Evolutionary conservation across 2,113 vertebrate species (phyloP), one percentile per base, ranked within the genome.

Genomic region (Stigmatopora nigra): DNA sequence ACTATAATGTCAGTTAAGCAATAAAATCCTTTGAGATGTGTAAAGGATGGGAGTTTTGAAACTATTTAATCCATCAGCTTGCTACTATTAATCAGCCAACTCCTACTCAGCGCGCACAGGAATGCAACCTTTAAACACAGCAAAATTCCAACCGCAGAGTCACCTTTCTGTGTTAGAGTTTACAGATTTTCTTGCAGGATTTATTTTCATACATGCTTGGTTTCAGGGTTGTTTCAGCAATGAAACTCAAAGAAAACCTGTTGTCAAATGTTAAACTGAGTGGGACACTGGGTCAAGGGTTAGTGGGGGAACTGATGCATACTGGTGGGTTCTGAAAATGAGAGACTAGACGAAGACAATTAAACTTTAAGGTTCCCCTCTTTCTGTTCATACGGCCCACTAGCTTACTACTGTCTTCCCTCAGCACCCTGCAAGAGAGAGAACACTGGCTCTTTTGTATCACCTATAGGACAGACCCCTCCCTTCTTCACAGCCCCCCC

Each of bases 41-140:
- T 38, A 38, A 83, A 85, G 85, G 84, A 85, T 79, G 67, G 55
- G 67, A 72, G 79, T 73, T 78, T 84, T 90, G 80, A 78, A 85
- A 88, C 89, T 82, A 89, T 82, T 90, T 82, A 78, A 85, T 87
- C 89, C 81, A 89, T 82, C 89, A 89, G 80, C 89, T 88, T 77
- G 87, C 86, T 89, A 90, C 82, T 86, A 91, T 74, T 91, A 88
- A 89, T 81, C 83, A 88, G 87, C 49, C 77, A 61, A 89, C 84
- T 83, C 80, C 68, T 25, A 79, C 74, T 80, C 71, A 94, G 76
- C 90, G 91, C 94, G 92, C 65, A 86, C 76, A 91, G 91, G 94
- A 95, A 98, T 97, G 93, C 88, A 85, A 90, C 77, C 72, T 84
- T 88, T 86, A 84, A 71, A 80, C 73, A 73, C 64, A 61, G 48